A percentile compares a stretch with the other conserved stretches of the same genome.
Conservation (phyloP, 2,113 vertebrate genomes). For the Nanorana parkeri region DNA sequence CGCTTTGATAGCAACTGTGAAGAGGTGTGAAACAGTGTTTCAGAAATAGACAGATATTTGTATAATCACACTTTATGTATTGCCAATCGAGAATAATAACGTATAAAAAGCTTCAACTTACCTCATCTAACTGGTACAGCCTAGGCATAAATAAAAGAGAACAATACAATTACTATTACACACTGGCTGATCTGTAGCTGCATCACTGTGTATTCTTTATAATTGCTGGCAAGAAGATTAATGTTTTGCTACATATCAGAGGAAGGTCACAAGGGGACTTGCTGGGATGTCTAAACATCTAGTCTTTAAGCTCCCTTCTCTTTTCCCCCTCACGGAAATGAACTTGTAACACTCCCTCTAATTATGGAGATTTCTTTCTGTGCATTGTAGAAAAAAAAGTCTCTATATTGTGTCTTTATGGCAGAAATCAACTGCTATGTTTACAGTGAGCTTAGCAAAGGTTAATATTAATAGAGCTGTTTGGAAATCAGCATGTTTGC, state of each 20-base stretch:
- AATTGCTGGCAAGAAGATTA: slow-evolving; percentile 99
- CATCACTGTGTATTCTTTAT: slow-evolving; percentile 96
- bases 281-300: slow-evolving; percentile 90
- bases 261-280: slow-evolving; percentile 90
- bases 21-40: slow-evolving; percentile 84
- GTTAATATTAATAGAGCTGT: background rate
- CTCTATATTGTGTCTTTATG: slow-evolving; percentile 55
- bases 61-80: slow-evolving; percentile 97
- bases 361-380: slow-evolving; percentile 74
- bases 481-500: background rate
- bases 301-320: slow-evolving; percentile 73
- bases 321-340: slow-evolving; percentile 68
- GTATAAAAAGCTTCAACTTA: slow-evolving; percentile 92
- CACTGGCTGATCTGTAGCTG: slow-evolving; percentile 81
- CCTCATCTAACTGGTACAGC: slow-evolving; percentile 98
- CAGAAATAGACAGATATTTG: slow-evolving; percentile 97
- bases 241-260: slow-evolving; percentile 99
- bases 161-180: slow-evolving; percentile 98
- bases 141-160: slow-evolving; percentile 97
- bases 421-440: slow-evolving; percentile 19
- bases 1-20: slow-evolving; percentile 78
- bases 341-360: slow-evolving; percentile 77
- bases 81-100: slow-evolving; percentile 97
- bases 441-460: slow-evolving; percentile 11
- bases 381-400: slow-evolving; percentile 71